Evolutionary conservation across 1,140 invertebrate species (phyloP), one percentile per base, ranked within the genome.

Genomic region (Trichoplusia ni): DNA sequence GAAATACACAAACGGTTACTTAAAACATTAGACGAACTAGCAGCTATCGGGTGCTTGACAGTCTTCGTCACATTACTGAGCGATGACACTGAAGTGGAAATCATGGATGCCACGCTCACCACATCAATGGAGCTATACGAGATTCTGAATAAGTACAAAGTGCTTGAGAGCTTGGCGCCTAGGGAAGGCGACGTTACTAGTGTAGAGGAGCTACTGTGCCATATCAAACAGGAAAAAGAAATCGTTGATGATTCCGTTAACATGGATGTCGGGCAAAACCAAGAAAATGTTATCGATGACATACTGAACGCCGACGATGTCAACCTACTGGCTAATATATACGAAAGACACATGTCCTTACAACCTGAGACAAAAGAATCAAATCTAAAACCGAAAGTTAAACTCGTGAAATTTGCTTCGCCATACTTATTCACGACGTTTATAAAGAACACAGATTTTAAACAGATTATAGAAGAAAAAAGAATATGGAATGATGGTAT

Each of bases 41-140:
- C 94, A 0, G 86, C 91, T 11, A 92, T 93, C 37, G 94, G 93
- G 21, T 95, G 94, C 69, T 90, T 96, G 2, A 93, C 94, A 3
- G 93, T 95, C 1, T 76, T 96, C 4, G 75, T 95, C 0, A 87
- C 91, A 35, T 92, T 94, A 1, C 71, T 96, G 31, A 89, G 93
- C 5, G 94, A 96, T 18, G 94, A 96, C 42, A 93, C 92, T 59
- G 94, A 96, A 79, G 86, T 94, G 0, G 93, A 94, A 71, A 94
- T 96, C 0, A 92, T 94, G 51, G 94, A 93, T 64, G 81, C 86
- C 8, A 91, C 94, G 0, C 90, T 93, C 0, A 66, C 72, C 11
- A 92, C 94, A 21, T 91, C 94, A 0, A 86, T 79, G 8, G 88
- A 92, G 51, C 73, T 96, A n/a, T 84, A 92, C 14, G 73, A 83